Base-by-base conservation (phyloP, 2,888 invertebrate genomes). In the Empis stercorea region DNA sequence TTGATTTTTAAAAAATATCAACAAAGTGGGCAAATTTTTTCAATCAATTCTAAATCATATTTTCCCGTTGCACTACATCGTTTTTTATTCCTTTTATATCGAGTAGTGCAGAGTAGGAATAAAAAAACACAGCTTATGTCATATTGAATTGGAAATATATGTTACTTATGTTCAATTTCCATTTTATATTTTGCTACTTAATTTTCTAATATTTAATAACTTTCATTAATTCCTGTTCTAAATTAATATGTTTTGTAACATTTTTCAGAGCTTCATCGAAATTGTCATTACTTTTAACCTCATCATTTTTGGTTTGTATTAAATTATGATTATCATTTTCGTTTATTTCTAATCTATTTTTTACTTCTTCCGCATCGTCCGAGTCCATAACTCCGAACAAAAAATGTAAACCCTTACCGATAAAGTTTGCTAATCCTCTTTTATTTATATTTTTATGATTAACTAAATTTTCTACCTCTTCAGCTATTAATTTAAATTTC, bases 351-450 rank as follows among this genome's bases (percentile, higher is more conserved):
- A 46, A n/a, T n/a, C n/a, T n/a, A n/a, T n/a, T n/a, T n/a, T n/a
- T n/a, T n/a, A n/a, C n/a, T n/a, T n/a, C n/a, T n/a, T n/a, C n/a
- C n/a, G n/a, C n/a, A n/a, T n/a, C n/a, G n/a, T n/a, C n/a, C n/a
- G 13, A 40, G 20, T 47, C 46, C 49, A 46, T 47, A 3, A 44
- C 37, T 14, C 43, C 43, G 34, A 37, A 17, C 23, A 48, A 36
- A 17, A 43, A 39, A 14, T 46, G 45, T 15, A 49, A n/a, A 4
- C 41, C 44, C 20, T 41, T 49, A 13, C 44, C 44, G 3, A 44
- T n/a, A 15, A 45, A 7, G 10, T 49, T 36, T 14, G 43, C 10
- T 44, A 46, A 23, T 32, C 45, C 43, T 16, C 15, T 38, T 38
- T 39, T 27, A 5, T 30, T 27, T 30, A 9, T 41, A 9, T 39